Evolutionary conservation across 2,113 vertebrate species (phyloP).

Genomic region (Choloepus hoffmanni): DNA sequence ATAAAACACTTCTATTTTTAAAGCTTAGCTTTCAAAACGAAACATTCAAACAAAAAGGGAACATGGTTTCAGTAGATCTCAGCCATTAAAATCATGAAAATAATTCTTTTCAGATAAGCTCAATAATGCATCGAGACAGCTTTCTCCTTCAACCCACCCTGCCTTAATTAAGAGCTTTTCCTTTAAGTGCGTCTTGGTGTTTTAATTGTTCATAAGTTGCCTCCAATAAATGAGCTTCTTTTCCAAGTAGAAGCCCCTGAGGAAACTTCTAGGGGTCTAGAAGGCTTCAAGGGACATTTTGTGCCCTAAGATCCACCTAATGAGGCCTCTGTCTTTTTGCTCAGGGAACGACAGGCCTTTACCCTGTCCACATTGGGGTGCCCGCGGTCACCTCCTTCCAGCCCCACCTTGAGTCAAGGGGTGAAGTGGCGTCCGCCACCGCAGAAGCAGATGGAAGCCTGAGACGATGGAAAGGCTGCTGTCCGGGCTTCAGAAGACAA

Average conservation of each 20-base stretch:
- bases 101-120: conserved; percentile 38
- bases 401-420: not conserved
- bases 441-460: not conserved
- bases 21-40: conserved; percentile 68
- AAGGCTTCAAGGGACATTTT: not conserved
- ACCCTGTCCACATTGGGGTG: no score
- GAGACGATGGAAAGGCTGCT: not conserved
- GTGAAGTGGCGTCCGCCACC: not conserved
- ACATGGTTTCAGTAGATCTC: not conserved
- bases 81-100: conserved; percentile 58
- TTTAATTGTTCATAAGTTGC: conserved; percentile 30
- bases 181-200: conserved; percentile 41
- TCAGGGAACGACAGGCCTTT: not conserved
- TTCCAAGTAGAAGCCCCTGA: not conserved
- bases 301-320: not conserved
- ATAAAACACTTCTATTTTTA: conserved; percentile 68
- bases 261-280: not conserved
- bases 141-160: not conserved
- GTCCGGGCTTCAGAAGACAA: conserved; percentile 26
- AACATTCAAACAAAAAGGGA: conserved; percentile 51
- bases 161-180: conserved; percentile 32
- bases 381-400: not conserved
- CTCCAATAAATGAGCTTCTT: not conserved
- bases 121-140: not conserved
- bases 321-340: not conserved